Conservation (phyloP, 1,140 invertebrate species). For the Aphidius gifuensis region DNA sequence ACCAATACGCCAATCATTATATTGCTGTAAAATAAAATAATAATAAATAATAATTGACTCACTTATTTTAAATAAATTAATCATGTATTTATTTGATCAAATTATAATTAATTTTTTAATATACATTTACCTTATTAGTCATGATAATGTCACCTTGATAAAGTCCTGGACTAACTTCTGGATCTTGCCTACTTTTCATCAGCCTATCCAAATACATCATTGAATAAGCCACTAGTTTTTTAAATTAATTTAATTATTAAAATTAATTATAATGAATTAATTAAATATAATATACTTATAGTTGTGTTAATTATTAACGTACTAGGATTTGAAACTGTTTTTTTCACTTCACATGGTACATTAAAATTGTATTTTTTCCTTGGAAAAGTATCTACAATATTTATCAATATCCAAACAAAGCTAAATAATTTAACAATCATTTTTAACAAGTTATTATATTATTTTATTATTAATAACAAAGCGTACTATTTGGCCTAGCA, state of each 20-base stretch:
- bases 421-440: background rate
- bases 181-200: constrained; percentile 52
- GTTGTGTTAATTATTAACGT: background rate
- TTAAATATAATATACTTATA: background rate
- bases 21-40: constrained; percentile 33
- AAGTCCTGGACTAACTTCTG: constrained; percentile 65
- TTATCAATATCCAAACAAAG: background rate
- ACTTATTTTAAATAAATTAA: background rate
- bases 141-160: constrained; percentile 70
- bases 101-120: background rate
- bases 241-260: background rate
- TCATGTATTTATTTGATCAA: background rate
- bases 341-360: constrained; percentile 48
- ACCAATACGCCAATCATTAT: constrained; percentile 60
- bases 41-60: too few relatives aligned
- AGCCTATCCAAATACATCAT: background rate
- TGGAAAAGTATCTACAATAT: constrained; percentile 1
- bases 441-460: background rate
- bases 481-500: background rate
- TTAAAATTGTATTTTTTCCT: constrained; percentile 10
- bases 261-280: background rate
- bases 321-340: constrained; percentile 49
- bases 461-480: background rate
- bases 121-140: constrained; percentile 45
- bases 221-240: background rate